These are phyloP conservation scores for Hirtodrosophila confusa DNA, from an alignment of 2,888 invertebrate species.

Conservation along the genomic window DNA sequence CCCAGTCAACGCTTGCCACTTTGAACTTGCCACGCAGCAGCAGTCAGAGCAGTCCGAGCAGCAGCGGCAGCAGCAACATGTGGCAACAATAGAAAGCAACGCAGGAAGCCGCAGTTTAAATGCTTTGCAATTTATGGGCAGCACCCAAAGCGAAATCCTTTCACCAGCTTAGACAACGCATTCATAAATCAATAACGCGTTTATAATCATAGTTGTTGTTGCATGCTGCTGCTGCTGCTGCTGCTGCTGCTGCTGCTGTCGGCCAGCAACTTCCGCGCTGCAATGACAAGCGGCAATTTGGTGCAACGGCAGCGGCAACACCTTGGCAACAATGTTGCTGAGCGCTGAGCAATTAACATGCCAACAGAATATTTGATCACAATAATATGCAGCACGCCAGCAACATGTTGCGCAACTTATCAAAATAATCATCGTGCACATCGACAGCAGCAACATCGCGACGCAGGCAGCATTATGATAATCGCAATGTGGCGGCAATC, in stretches of 20 bases:
- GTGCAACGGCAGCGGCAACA: slow-evolving; percentile 48
- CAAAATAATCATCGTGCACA: slow-evolving; percentile 74
- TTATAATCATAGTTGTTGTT: slow-evolving; percentile 68
- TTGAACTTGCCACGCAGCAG: slow-evolving; percentile 51
- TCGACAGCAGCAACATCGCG: slow-evolving; percentile 37
- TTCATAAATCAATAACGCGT: slow-evolving; percentile 75
- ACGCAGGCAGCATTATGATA: slow-evolving; percentile 70
- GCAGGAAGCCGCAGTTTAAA: slow-evolving; percentile 69
- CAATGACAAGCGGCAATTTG: slow-evolving; percentile 75
- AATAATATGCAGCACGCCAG: slow-evolving; percentile 35
- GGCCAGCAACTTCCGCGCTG: slow-evolving; percentile 58
- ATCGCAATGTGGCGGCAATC: slow-evolving; percentile 68
- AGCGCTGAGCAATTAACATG: slow-evolving; percentile 61
- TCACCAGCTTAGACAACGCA: slow-evolving; percentile 68
- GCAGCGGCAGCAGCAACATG: slow-evolving; percentile 7
- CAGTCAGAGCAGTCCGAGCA: slow-evolving; percentile 3
- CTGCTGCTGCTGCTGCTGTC: slow-evolving; percentile 20
- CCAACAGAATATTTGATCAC: slow-evolving; percentile 35
- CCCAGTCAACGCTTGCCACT: slow-evolving; percentile 49
- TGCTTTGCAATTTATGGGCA: slow-evolving; percentile 66
- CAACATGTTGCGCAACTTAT: slow-evolving; percentile 72
- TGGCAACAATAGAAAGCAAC: slow-evolving; percentile 64
- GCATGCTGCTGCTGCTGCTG: no score
- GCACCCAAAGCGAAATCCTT: slow-evolving; percentile 75
- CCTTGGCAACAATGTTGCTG: slow-evolving; percentile 70